Conservation (phyloP, 2,113 vertebrate species). For the Muscicapa adusta region DNA sequence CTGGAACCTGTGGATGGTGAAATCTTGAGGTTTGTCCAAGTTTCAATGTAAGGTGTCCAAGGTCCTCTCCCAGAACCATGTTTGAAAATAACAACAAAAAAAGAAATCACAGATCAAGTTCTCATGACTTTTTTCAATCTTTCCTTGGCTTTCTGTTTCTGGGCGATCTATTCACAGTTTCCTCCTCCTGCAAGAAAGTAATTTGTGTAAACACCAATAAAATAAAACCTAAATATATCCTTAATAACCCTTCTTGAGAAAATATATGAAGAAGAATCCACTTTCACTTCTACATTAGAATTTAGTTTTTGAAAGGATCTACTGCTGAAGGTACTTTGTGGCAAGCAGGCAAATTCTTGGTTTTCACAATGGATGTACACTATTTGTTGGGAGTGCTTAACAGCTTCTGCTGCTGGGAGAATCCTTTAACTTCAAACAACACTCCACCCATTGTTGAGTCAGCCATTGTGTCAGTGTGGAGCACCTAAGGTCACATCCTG, state of each 20-base stretch:
- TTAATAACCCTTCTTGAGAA: background rate
- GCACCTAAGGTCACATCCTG: background rate
- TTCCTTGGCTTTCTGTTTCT: slow-evolving; percentile 90
- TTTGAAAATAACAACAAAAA: slow-evolving; percentile 30
- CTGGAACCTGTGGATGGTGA: slow-evolving; percentile 74
- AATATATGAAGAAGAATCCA: background rate
- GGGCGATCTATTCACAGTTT: slow-evolving; percentile 90
- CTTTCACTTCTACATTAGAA: background rate
- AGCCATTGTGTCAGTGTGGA: background rate
- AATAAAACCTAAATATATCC: background rate
- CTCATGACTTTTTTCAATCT: slow-evolving; percentile 83
- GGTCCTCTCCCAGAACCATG: slow-evolving; percentile 73
- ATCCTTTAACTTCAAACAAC: background rate
- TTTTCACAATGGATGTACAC: background rate
- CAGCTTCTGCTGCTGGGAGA: background rate
- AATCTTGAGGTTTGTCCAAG: slow-evolving; percentile 73
- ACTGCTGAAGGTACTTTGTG: background rate
- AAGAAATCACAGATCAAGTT: slow-evolving; percentile 71
- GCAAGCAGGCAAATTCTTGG: background rate
- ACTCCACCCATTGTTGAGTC: background rate
- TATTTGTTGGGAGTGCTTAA: background rate
- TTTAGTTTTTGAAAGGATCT: background rate
- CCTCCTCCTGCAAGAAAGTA: slow-evolving; percentile 80
- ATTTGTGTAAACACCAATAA: background rate
- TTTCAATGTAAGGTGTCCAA: slow-evolving; percentile 73